Conservation (phyloP, 2,113 vertebrate species). For the Trematomus loennbergii region DNA sequence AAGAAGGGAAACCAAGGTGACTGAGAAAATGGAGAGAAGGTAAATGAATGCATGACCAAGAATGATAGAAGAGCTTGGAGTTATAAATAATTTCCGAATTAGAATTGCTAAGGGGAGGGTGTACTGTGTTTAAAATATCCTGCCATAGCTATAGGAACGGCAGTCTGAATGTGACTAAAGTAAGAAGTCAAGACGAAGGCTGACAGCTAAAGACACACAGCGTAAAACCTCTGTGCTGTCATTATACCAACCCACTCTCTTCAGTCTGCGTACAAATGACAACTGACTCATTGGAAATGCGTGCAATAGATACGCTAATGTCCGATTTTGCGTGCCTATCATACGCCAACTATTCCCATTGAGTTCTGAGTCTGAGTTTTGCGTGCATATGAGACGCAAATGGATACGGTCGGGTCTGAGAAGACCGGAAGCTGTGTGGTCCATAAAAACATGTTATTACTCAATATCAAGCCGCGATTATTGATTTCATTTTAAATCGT, state of each 20-base stretch:
- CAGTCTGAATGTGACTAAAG: neutral
- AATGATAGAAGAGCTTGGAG: neutral
- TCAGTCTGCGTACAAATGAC: too few species aligned
- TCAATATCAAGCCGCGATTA: too few species aligned
- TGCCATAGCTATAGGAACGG: neutral
- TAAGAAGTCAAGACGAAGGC: neutral
- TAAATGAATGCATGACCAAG: slow-evolving; percentile 4
- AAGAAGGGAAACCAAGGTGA: slow-evolving; percentile 12
- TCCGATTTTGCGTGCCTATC: too few species aligned
- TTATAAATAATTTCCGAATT: neutral
- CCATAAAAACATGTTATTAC: too few species aligned
- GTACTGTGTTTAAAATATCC: slow-evolving; percentile 1
- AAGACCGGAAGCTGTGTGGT: too few species aligned
- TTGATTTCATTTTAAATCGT: too few species aligned
- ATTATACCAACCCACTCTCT: neutral
- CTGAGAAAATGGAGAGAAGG: neutral
- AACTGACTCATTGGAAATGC: too few species aligned
- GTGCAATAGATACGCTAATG: too few species aligned
- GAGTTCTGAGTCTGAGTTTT: too few species aligned
- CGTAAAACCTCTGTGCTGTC: slow-evolving; percentile 23
- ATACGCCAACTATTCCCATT: too few species aligned
- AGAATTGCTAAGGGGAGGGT: slow-evolving; percentile 4
- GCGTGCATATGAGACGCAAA: too few species aligned
- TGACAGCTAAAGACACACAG: slow-evolving; percentile 7
- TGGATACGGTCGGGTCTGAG: too few species aligned